Evolutionary conservation across 2,888 invertebrate species (phyloP).

Genomic region (Diploptera punctata): DNA sequence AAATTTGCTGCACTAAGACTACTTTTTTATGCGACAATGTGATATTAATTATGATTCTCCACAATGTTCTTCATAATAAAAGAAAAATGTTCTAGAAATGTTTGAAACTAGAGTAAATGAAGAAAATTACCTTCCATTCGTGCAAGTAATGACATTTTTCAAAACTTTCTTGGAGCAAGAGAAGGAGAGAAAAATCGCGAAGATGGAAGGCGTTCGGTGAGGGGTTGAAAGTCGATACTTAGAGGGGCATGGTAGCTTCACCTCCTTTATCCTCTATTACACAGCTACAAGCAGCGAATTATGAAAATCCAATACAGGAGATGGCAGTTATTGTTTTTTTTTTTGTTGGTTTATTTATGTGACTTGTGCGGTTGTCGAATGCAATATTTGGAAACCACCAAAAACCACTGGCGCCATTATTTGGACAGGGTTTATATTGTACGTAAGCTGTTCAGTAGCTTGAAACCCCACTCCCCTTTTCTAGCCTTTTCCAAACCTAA

Average conservation of each 20-base stretch:
- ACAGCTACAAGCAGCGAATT: slow-evolving; percentile 34
- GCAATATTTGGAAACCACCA: slow-evolving; percentile 38
- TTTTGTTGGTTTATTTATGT: slow-evolving; percentile 35
- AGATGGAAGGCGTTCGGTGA: neutral
- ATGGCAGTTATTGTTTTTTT: slow-evolving; percentile 40
- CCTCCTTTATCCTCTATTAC: no score
- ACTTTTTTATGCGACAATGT: no score
- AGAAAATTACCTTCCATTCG: neutral
- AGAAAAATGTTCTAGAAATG: no score
- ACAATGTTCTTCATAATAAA: no score
- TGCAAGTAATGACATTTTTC: neutral
- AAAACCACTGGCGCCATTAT: slow-evolving; percentile 33
- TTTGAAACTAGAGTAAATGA: neutral
- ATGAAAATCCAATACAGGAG: slow-evolving; percentile 38
- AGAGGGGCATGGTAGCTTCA: neutral
- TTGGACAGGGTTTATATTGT: slow-evolving; percentile 24
- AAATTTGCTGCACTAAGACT: no score
- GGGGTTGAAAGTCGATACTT: slow-evolving; percentile 9
- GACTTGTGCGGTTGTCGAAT: slow-evolving; percentile 39
- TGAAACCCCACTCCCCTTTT: neutral
- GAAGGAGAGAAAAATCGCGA: neutral
- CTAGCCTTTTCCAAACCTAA: no score
- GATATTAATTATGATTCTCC: no score
- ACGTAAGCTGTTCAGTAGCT: neutral
- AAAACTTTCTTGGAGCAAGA: neutral